Conservation (phyloP, 2,113 vertebrate species). For the Cyrtonyx montezumae region DNA sequence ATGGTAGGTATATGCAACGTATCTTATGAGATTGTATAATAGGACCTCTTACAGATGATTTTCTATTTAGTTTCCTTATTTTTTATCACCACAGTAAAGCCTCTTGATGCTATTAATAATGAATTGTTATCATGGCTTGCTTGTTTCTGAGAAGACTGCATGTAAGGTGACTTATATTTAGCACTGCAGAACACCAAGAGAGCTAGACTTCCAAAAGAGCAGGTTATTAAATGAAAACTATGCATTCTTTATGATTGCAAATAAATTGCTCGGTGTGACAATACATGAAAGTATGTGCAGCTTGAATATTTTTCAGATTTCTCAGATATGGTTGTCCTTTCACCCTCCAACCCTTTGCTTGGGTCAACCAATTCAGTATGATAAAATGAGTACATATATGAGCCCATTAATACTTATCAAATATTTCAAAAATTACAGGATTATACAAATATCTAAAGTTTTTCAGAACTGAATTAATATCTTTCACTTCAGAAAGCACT, state of each 20-base stretch:
- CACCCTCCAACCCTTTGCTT: neutral
- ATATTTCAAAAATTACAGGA: neutral
- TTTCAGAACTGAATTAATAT: neutral
- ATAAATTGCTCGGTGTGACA: neutral
- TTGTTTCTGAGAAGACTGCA: neutral
- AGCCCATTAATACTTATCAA: neutral
- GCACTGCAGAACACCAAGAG: neutral
- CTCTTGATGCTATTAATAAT: neutral
- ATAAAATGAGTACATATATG: neutral
- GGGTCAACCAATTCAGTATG: accelerated
- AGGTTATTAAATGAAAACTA: neutral
- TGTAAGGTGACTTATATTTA: neutral
- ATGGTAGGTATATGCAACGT: neutral
- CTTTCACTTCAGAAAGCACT: neutral
- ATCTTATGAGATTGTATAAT: neutral
- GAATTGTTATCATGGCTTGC: neutral
- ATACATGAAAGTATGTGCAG: neutral
- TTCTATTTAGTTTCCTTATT: neutral
- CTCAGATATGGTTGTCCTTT: neutral
- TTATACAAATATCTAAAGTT: neutral
- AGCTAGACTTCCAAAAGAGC: neutral
- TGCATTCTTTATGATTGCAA: neutral
- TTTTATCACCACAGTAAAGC: neutral
- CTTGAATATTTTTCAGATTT: neutral
- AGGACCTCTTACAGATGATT: neutral